phyloP scores from a whole-genome alignment of 2,888 invertebrate genomes.

The Trissoscelio sp. region DNA sequence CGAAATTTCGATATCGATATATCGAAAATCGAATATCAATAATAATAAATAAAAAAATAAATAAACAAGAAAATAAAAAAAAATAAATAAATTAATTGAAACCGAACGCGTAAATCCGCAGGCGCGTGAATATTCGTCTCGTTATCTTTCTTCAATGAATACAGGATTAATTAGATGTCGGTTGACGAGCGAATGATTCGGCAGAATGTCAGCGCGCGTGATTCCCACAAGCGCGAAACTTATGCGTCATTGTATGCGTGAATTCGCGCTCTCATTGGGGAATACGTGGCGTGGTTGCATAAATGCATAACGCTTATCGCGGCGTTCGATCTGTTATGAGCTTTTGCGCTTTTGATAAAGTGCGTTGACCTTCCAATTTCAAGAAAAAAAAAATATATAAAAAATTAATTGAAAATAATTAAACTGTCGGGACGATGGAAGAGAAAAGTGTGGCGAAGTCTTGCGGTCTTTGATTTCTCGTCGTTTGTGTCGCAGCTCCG shows the following conservation, averaged over 20 bases:
- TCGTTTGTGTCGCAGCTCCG: constrained; percentile 65
- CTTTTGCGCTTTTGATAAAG: constrained; percentile 52
- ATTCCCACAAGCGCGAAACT: constrained; percentile 62
- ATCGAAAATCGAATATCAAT: too few species aligned
- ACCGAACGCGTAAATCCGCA: constrained; percentile 33
- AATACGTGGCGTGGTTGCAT: constrained; percentile 54
- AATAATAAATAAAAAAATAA: too few species aligned
- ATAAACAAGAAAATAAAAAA: too few species aligned
- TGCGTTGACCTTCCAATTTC: constrained; percentile 7
- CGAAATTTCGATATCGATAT: too few species aligned
- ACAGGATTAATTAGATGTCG: constrained; percentile 57
- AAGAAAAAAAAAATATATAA: not conserved
- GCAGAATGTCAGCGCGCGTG: constrained; percentile 49
- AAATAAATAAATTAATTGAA: constrained; percentile 38
- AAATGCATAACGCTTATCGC: constrained; percentile 66
- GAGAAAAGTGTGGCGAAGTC: constrained; percentile 55
- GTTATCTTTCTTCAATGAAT: constrained; percentile 42
- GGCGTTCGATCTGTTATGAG: constrained; percentile 54
- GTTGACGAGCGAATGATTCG: constrained; percentile 66
- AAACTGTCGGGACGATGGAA: constrained; percentile 50
- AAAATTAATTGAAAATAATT: constrained; percentile 38
- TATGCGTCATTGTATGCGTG: constrained; percentile 68
- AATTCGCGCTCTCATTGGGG: constrained; percentile 57
- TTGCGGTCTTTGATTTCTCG: constrained; percentile 65
- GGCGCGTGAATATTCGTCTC: constrained; percentile 21